Evolutionary conservation across 1,140 invertebrate genomes (phyloP), one percentile per base, ranked within the genome.

Genomic region (Procambarus clarkii): DNA sequence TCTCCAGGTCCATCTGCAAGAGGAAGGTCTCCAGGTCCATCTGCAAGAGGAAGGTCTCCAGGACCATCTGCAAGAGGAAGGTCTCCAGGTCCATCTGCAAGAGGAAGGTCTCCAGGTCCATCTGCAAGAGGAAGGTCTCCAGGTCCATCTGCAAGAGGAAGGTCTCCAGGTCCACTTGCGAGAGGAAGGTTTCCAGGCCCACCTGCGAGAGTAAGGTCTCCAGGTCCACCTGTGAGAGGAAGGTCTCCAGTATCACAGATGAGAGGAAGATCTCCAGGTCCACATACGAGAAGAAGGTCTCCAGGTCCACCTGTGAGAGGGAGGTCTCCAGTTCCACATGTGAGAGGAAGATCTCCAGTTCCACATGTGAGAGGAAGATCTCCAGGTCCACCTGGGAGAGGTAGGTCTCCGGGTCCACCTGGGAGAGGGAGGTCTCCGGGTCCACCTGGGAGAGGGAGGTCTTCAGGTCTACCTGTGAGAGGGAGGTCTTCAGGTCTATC

Each of bases 291-390:
- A 54, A 21, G 5, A 13, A 86, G 24, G 21, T 79, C 48, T 74
- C 71, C 64, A 34, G 85, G 34, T 60, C 85, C 45, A 1, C 54
- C 85, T 54, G 74, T 34, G 44, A 86, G 74, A 86, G 76, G 48
- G 34, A 86, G 74, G 44, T 86, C 50, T 60, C 85, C 85, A 79
- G 74, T 48, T 15, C 34, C 48, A 24, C 11, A 15, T 80, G 78
- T 2, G 13, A 81, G 86, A 80, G 58, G 78, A 34, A 78, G 77
- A 50, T 87, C 76, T 60, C 86, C 86, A 87, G 76, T 54, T 77
- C 54, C 34, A 44, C 15, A 15, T 15, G n/a, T 4, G n/a, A 87
- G 76, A 45, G 77, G 64, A 60, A 87, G 60, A 24, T 78, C 74
- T 60, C 50, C 86, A 60, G 54, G 34, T 78, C 46, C 18, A 18